Conservation (phyloP, 2,797 vertebrate species). For the Emys orbicularis region DNA sequence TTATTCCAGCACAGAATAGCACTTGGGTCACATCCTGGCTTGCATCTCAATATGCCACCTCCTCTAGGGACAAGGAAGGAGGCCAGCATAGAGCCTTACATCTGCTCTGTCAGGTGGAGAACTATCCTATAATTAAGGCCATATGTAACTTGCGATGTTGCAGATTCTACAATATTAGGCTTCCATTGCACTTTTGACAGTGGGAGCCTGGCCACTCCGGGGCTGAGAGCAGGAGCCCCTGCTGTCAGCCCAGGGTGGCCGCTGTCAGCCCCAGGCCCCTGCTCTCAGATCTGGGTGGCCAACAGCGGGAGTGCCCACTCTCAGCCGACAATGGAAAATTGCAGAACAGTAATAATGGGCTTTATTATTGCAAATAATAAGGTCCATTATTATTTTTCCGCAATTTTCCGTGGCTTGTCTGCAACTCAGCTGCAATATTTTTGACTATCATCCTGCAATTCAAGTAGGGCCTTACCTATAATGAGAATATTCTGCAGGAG, state of each 20-base stretch:
- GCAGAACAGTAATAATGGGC: background rate
- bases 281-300: background rate
- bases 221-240: too few species aligned
- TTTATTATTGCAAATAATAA: background rate
- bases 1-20: background rate
- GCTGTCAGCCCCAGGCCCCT: background rate
- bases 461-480: background rate
- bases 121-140: background rate
- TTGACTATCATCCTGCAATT: background rate
- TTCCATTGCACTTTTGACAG: background rate
- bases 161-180: background rate
- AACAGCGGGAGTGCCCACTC: background rate
- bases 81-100: background rate
- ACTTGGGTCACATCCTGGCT: background rate
- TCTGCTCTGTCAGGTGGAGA: background rate
- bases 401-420: background rate
- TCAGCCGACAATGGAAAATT: background rate
- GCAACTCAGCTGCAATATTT: background rate
- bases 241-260: too few species aligned
- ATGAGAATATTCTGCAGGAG: background rate
- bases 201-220: too few species aligned
- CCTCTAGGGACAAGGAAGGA: background rate
- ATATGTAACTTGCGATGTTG: background rate
- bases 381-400: background rate
- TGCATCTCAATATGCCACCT: background rate